Base-by-base conservation (phyloP, 92 coral and sea anemone genomes). In the Scolanthus callimorphus region DNA sequence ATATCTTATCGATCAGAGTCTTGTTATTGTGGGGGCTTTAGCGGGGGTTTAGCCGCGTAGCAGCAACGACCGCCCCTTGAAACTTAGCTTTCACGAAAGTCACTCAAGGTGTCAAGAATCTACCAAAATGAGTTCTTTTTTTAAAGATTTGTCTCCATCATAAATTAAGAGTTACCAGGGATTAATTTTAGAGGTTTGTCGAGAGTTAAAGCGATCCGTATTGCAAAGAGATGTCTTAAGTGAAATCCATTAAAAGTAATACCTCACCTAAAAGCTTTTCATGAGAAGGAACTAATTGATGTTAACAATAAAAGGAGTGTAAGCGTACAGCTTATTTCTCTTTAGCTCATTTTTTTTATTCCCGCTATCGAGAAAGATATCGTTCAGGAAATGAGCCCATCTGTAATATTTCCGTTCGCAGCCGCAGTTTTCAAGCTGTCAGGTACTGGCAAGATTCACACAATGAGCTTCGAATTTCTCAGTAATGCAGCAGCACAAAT, bases 211-310 rank as follows among this genome's bases (percentile, higher is more conserved):
- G 23, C 52, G 11, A 46, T 46, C 22, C 22, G 52, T 9, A 46
- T 46, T 9, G 17, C 52, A 21, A 46, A 46, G 6, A 46, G 23
- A 21, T 9, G 52, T 20, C 22, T 10, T 9, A 19, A 46, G 52
- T 9, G 52, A 46, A 46, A 46, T 4, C 52, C 52, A 46, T 46
- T 46, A 46, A 46, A 11, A 46, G 17, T 21, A 9, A 46, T 46
- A 46, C 52, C 11, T 4, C 17, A 4, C 52, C 17, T 46, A 46
- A 46, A 46, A 46, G 52, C 52, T 46, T 46, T 46, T 46, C 52
- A 4, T 46, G 52, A 46, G 52, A 46, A 46, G 12, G 17, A 46
- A 46, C 52, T 46, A 46, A 46, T 46, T 46, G 52, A 10, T 46
- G 52, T 20, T 46, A 46, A 46, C 52, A 46, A 46, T n/a, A 46